Conservation (phyloP, 1,140 invertebrate genomes). For the Sitodiplosis mosellana region DNA sequence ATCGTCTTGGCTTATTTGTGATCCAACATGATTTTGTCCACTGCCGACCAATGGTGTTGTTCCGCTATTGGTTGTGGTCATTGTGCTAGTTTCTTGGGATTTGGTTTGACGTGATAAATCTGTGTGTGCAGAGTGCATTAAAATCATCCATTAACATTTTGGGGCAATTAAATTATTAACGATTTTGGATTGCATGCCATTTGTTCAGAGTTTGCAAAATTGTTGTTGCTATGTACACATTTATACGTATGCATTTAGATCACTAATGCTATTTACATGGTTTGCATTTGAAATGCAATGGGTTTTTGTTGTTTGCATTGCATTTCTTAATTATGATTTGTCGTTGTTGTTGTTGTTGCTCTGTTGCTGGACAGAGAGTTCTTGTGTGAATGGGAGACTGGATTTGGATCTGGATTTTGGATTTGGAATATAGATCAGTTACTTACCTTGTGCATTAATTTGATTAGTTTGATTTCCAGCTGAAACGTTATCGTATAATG, state of each 20-base stretch:
- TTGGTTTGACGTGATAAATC: conserved; percentile 30
- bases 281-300: too few relatives aligned
- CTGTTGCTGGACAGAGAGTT: too few relatives aligned
- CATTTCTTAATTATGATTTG: too few relatives aligned
- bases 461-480: conserved; percentile 33
- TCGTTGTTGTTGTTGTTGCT: too few relatives aligned
- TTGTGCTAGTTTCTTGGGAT: conserved; percentile 41
- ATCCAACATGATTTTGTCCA: conserved; percentile 30
- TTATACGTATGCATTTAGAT: too few relatives aligned
- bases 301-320: too few relatives aligned
- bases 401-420: too few relatives aligned
- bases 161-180: neutral
- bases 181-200: neutral
- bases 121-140: conserved; percentile 6
- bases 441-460: conserved; percentile 31
- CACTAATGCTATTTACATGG: too few relatives aligned
- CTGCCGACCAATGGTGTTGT: conserved; percentile 30
- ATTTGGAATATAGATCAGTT: neutral
- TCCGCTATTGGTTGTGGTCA: conserved; percentile 36
- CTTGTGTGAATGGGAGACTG: too few relatives aligned
- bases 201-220: neutral
- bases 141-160: neutral
- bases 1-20: conserved; percentile 23
- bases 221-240: too few relatives aligned
- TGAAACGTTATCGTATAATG: conserved; percentile 74